Evolutionary conservation across 2,113 vertebrate species (phyloP), one percentile per base, ranked within the genome.

Genomic region (Galbula dea): DNA sequence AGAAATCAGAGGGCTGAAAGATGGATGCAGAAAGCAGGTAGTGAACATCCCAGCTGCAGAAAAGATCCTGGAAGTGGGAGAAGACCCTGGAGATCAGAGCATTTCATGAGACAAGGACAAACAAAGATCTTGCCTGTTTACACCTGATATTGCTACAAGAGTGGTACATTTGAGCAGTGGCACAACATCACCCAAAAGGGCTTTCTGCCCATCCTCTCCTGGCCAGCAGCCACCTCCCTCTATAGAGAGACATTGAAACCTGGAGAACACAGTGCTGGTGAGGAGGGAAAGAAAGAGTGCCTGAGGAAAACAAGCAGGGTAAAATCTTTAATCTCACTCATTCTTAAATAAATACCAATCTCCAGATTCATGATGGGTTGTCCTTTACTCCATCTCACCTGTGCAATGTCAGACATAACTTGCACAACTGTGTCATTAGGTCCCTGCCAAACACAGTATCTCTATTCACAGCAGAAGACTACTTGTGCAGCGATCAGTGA

Each of bases 401-500:
- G 34, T 61, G 11, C 27, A 75, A 43, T 15, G 32, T 20, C 43
- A 82, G 57, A 68, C 18, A 20, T 26, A 65, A 69, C 32, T 86
- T 71, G 29, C 12, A 72, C 21, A 51, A 55, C 5, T 9, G 13
- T 26, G 9, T 23, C 12, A 37, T 54, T 73, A 6, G 1, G 34
- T 37, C 9, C 0, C 6, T 0, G 0, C 48, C 48, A 62, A 72
- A 58, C 30, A 0, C 29, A 32, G 48, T 34, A 6, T 37, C 74
- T 67, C 58, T 89, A 32, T 52, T 83, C 75, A 48, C 57, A 86
- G 83, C 67, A 89, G 81, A 79, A 91, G 37, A 66, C 79, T 69
- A 37, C 83, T 94, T 83, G 71, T 93, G 80, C 86, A 92, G 46
- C 2, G 9, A 96, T 71, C 80, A 78, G 19, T 96, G 95, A 96